phyloP scores from a whole-genome alignment of 2,113 vertebrate species.

The Hemibagrus wyckioides region DNA sequence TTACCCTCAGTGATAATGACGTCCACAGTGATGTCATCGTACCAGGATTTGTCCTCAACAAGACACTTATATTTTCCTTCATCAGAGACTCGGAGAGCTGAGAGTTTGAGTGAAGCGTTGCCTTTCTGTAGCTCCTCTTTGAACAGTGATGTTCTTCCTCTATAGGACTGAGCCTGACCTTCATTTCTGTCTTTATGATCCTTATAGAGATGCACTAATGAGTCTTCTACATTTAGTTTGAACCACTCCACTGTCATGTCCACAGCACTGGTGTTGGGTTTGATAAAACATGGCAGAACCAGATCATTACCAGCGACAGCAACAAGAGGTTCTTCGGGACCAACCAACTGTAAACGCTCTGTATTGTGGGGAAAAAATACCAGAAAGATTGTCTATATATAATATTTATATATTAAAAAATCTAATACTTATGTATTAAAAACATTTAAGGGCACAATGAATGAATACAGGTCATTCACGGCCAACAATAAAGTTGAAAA shows the following conservation, averaged over 20 bases:
- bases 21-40: background rate
- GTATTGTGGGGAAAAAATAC: too few relatives aligned
- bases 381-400: too few relatives aligned
- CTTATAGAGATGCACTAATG: background rate
- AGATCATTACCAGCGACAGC: background rate
- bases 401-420: too few relatives aligned
- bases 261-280: background rate
- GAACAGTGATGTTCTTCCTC: background rate
- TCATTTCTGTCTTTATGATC: background rate
- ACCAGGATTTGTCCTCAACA: background rate
- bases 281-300: background rate
- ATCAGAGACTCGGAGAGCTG: background rate
- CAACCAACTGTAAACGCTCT: background rate
- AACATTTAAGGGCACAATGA: too few relatives aligned
- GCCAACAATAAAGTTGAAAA: too few relatives aligned
- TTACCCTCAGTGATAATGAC: background rate
- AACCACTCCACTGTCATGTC: background rate
- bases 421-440: too few relatives aligned
- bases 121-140: constrained; percentile 11
- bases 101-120: constrained; percentile 7
- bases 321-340: background rate
- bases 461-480: too few relatives aligned
- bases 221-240: background rate
- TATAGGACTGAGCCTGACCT: background rate
- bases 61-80: background rate